These are phyloP conservation scores for Antheraea assamensis DNA, from an alignment of 2,888 invertebrate species.

Conservation along the genomic window DNA sequence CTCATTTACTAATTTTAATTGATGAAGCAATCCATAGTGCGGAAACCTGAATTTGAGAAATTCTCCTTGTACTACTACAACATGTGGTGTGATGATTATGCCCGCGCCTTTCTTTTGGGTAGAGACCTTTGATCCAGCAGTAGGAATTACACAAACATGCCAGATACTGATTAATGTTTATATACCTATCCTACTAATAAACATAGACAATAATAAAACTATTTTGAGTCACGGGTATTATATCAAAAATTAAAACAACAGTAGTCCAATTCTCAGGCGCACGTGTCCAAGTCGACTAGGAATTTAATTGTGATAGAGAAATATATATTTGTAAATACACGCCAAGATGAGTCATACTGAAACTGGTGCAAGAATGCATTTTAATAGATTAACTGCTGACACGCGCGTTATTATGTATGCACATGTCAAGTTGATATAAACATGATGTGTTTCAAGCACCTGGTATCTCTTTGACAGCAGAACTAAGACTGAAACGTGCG, in stretches of 20 bases:
- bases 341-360: constrained; percentile 5
- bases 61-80: no score
- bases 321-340: not conserved
- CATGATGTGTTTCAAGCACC: not conserved
- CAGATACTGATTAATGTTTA: no score
- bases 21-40: no score
- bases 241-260: not conserved
- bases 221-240: not conserved
- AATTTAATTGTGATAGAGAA: not conserved
- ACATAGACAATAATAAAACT: not conserved
- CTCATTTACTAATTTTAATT: no score
- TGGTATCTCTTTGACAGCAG: not conserved
- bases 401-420: not conserved
- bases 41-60: no score
- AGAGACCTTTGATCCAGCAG: no score
- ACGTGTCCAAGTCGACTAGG: not conserved
- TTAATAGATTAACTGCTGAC: constrained; percentile 1
- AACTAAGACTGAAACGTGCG: not conserved
- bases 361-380: constrained; percentile 7
- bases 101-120: no score
- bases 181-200: not conserved
- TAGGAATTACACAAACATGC: no score
- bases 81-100: no score
- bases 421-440: not conserved
- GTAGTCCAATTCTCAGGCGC: not conserved